Percentiles rank a stretch among this genome's conserved stretches.
Evolutionary conservation across 2,888 invertebrate species (phyloP).

Genomic region (Oithona nana): DNA sequence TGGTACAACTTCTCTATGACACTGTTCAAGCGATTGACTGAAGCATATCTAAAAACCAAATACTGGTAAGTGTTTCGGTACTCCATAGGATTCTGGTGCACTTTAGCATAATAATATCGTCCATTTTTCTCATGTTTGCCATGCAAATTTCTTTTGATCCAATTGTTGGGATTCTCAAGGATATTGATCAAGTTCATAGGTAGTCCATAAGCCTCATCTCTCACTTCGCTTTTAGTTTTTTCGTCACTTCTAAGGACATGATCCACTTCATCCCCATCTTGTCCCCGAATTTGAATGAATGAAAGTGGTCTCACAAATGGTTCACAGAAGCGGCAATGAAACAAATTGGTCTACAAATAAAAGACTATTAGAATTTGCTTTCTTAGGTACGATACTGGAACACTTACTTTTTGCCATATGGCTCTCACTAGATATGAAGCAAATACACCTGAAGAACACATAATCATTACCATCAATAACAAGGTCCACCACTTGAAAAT

Average conservation of each 20-base stretch:
- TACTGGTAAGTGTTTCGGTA: conserved; percentile 2
- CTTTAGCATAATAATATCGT: neutral
- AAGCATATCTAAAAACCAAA: neutral
- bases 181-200: conserved; percentile 7
- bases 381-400: neutral
- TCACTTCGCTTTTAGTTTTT: neutral
- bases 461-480: neutral
- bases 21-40: neutral
- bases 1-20: neutral
- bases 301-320: too few relatives aligned
- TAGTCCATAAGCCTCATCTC: neutral
- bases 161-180: neutral
- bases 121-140: neutral
- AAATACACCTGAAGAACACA: neutral
- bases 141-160: neutral
- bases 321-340: neutral
- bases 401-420: neutral
- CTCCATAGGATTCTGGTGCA: conserved; percentile 4
- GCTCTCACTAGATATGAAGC: neutral
- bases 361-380: neutral
- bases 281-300: too few relatives aligned
- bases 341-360: neutral
- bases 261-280: neutral
- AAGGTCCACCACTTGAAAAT: neutral
- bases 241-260: neutral